Evolutionary conservation across 2,888 invertebrate species (phyloP).

Genomic region (Biston betularia): DNA sequence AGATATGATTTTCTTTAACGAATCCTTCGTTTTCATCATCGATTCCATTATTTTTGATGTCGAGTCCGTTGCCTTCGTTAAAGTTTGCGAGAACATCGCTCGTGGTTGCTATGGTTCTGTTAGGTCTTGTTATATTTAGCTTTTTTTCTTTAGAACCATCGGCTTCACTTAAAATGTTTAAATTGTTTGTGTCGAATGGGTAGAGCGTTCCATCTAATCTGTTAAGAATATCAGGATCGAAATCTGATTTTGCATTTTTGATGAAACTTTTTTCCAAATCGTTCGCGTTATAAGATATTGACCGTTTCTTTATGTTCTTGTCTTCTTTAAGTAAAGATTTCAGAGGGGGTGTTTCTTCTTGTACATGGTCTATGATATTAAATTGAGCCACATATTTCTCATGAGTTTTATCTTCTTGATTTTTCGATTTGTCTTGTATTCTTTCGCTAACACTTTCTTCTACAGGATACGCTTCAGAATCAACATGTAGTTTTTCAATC

Average conservation of each 20-base stretch:
- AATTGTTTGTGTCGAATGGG: too few relatives aligned
- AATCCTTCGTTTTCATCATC: too few relatives aligned
- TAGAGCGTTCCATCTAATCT: neutral
- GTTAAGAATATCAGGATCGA: neutral
- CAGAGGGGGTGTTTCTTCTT: neutral
- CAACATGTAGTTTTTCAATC: neutral
- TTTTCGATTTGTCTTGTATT: neutral
- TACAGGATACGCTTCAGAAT: neutral
- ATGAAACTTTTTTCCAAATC: neutral
- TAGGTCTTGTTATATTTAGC: too few relatives aligned
- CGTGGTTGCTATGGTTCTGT: too few relatives aligned
- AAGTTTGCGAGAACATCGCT: too few relatives aligned
- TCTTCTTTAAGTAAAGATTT: conserved; percentile 15
- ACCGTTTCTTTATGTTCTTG: neutral
- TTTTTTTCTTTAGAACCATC: too few relatives aligned
- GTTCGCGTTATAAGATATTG: neutral
- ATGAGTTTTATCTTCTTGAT: neutral
- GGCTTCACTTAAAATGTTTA: too few relatives aligned
- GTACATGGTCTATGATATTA: neutral
- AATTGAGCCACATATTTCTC: neutral
- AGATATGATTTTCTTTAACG: too few relatives aligned
- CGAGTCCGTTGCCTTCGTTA: too few relatives aligned
- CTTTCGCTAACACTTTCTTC: neutral
- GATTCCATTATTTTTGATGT: too few relatives aligned
- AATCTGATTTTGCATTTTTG: neutral